phyloP scores from a whole-genome alignment of 2,113 vertebrate species.

The Cyprinodon brontotheroides region DNA sequence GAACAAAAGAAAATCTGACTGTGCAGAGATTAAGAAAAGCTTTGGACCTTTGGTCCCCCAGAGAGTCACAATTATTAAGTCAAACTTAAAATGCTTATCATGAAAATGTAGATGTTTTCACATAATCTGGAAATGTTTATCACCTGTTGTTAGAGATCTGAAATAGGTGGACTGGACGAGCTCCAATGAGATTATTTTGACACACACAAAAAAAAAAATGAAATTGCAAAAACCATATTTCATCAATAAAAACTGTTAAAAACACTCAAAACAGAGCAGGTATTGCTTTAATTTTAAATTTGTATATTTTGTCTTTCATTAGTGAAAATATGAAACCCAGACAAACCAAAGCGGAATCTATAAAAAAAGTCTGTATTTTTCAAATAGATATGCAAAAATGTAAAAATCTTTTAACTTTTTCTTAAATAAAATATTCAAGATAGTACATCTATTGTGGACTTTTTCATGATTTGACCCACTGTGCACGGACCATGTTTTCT shows the following conservation, averaged over 20 bases:
- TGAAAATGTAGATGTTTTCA: background rate
- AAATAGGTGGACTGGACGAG: background rate
- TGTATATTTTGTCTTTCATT: too few relatives aligned
- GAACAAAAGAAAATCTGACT: constrained; percentile 14
- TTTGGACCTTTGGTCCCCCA: constrained; percentile 6
- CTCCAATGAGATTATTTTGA: background rate
- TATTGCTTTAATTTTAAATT: too few relatives aligned
- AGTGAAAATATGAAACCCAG: background rate
- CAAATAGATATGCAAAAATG: too few relatives aligned
- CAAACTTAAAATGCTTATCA: constrained; percentile 7
- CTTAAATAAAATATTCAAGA: too few relatives aligned
- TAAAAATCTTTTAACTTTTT: too few relatives aligned
- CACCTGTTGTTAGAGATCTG: too few relatives aligned
- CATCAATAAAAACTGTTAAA: background rate
- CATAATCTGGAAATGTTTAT: background rate
- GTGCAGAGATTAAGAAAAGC: constrained; percentile 29
- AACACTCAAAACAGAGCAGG: background rate
- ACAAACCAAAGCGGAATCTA: background rate
- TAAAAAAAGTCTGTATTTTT: background rate
- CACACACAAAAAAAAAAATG: background rate
- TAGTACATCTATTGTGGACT: background rate
- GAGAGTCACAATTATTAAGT: constrained; percentile 34
- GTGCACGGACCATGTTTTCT: background rate
- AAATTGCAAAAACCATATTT: background rate
- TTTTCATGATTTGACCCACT: background rate